Percentiles rank a stretch among this genome's conserved stretches.
These are phyloP conservation scores for Zoanthus sociatus DNA, from an alignment of 92 coral and sea anemone species.

Conservation along the genomic window DNA sequence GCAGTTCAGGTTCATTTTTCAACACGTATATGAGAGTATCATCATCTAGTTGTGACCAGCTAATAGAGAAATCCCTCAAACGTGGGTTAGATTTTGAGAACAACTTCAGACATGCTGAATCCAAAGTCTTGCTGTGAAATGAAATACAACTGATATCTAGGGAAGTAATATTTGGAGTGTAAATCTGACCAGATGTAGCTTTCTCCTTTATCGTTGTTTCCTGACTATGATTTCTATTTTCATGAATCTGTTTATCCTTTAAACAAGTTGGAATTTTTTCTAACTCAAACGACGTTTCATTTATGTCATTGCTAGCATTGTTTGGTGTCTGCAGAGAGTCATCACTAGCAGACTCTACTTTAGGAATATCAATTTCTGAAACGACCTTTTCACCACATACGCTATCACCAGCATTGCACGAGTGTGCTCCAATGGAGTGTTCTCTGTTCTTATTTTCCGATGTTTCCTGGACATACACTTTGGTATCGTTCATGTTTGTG, in stretches of 20 bases:
- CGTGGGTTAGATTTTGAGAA: conserved; percentile 59
- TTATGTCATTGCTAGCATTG: neutral
- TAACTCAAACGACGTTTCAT: neutral
- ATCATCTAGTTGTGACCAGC: conserved; percentile 81
- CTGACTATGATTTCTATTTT: neutral
- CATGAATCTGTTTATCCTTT: neutral
- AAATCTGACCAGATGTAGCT: neutral
- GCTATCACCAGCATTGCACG: neutral
- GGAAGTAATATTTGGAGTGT: conserved; percentile 66
- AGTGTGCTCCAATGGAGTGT: neutral
- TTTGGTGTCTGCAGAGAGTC: neutral
- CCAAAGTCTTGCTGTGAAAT: conserved; percentile 76
- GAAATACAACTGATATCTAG: conserved; percentile 71
- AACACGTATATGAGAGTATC: conserved; percentile 65
- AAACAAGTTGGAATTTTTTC: neutral
- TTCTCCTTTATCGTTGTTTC: neutral
- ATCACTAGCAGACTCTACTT: neutral
- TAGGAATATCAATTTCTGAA: neutral
- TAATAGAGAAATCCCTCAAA: conserved; percentile 65
- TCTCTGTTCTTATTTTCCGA: neutral
- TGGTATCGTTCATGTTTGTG: neutral
- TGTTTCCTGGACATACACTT: neutral
- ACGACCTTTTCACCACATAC: neutral
- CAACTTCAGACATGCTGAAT: conserved; percentile 74
- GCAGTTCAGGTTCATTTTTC: conserved; percentile 67